Conservation (phyloP, 1,140 invertebrate species). For the Mactra quadrangularis region DNA sequence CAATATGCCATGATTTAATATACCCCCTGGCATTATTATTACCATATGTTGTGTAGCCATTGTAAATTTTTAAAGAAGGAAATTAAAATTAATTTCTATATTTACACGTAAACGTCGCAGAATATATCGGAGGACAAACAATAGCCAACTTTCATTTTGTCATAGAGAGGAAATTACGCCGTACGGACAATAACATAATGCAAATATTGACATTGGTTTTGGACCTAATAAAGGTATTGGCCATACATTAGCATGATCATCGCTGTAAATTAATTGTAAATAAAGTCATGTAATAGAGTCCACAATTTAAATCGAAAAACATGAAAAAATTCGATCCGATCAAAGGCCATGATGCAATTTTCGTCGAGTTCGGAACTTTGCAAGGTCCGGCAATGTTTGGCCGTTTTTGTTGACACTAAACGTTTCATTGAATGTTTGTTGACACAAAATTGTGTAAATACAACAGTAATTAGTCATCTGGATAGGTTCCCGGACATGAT, state of each 20-base stretch:
- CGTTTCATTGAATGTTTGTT: conserved; percentile 55
- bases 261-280: conserved; percentile 46
- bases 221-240: conserved; percentile 48
- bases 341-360: conserved; percentile 16
- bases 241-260: conserved; percentile 45
- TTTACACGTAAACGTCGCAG: conserved; percentile 34
- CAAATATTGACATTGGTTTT: conserved; percentile 46
- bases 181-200: conserved; percentile 33
- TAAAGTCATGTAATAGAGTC: conserved; percentile 34
- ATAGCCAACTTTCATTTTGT: not conserved
- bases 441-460: conserved; percentile 56
- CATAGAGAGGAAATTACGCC: conserved; percentile 38
- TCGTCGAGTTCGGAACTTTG: conserved; percentile 30
- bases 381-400: conserved; percentile 19
- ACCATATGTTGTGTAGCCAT: not conserved
- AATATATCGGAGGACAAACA: conserved; percentile 12
- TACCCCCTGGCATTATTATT: too few species aligned
- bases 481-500: conserved; percentile 32
- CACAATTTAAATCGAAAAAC: not conserved
- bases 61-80: not conserved
- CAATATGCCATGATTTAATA: too few species aligned
- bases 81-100: conserved; percentile 17
- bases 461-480: conserved; percentile 50
- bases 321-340: not conserved
- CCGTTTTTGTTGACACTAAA: conserved; percentile 37